Percentiles rank a stretch among this genome's conserved stretches.
phyloP scores from a whole-genome alignment of 2,797 vertebrate species.

The Manis crassicaudata region DNA sequence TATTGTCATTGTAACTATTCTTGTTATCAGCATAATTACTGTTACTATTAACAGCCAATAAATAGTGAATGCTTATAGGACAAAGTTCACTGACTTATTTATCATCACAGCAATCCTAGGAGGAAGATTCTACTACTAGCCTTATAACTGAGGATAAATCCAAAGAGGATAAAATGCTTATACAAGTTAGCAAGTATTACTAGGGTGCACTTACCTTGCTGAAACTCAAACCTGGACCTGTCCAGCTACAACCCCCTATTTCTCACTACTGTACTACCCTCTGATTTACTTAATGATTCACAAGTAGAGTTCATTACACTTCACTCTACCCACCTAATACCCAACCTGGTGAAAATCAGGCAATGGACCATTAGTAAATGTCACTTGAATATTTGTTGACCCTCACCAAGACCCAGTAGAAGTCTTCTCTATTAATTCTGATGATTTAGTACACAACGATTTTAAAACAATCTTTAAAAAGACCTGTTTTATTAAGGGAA shows the following conservation, averaged over 20 bases:
- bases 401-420: neutral
- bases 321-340: neutral
- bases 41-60: neutral
- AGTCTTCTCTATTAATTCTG: conserved; percentile 1
- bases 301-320: neutral
- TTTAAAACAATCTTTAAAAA: neutral
- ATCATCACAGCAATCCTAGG: neutral
- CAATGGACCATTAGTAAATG: neutral
- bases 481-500: neutral
- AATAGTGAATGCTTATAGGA: neutral
- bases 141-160: neutral
- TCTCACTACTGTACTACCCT: neutral
- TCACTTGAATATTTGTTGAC: neutral
- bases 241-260: neutral
- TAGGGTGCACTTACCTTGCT: neutral
- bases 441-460: neutral
- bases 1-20: neutral
- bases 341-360: neutral
- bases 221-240: neutral
- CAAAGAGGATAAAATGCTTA: neutral
- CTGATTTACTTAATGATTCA: conserved; percentile 20
- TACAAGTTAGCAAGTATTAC: neutral
- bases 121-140: neutral
- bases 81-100: neutral
- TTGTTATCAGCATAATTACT: neutral